These are phyloP conservation scores for Drosophila eohydei DNA, from an alignment of 2,888 invertebrate species.

Conservation along the genomic window DNA sequence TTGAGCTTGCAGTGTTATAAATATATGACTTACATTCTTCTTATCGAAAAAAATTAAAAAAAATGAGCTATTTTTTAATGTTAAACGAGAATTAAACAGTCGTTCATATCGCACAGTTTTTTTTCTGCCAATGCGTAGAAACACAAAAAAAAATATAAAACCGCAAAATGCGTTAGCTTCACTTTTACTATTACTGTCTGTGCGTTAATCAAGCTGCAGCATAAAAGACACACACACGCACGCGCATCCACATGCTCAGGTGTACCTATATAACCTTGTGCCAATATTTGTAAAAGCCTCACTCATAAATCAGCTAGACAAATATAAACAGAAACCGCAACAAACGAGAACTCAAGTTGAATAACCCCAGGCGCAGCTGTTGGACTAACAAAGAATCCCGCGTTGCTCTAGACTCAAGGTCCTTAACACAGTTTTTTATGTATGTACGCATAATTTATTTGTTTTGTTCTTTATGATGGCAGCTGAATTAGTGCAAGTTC, in stretches of 20 bases:
- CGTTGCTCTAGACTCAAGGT: background rate
- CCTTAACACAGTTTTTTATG: conserved; percentile 31
- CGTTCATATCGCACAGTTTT: conserved; percentile 2
- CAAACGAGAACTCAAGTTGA: conserved; percentile 54
- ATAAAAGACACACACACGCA: conserved; percentile 43
- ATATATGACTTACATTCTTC: too few species aligned
- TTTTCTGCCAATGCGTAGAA: conserved; percentile 37
- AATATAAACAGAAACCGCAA: conserved; percentile 47
- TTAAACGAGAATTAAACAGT: background rate
- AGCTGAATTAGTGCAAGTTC: background rate
- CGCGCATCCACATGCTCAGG: conserved; percentile 4
- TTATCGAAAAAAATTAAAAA: too few species aligned
- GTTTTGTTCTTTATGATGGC: conserved; percentile 23
- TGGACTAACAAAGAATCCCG: conserved; percentile 8
- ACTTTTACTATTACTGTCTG: conserved; percentile 34
- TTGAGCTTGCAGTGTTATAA: too few species aligned
- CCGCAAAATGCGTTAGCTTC: conserved; percentile 28
- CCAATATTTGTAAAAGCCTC: conserved; percentile 65
- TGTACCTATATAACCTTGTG: conserved; percentile 42
- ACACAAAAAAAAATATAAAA: conserved; percentile 29
- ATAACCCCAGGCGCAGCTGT: conserved; percentile 41
- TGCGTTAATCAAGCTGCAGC: conserved; percentile 64
- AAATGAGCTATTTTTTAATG: too few species aligned
- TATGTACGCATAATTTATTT: conserved; percentile 54
- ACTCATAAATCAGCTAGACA: conserved; percentile 75